A percentile compares a stretch with the other conserved stretches of the same genome.
Evolutionary conservation across 2,113 vertebrate genomes (phyloP).

Genomic region (Naja naja): DNA sequence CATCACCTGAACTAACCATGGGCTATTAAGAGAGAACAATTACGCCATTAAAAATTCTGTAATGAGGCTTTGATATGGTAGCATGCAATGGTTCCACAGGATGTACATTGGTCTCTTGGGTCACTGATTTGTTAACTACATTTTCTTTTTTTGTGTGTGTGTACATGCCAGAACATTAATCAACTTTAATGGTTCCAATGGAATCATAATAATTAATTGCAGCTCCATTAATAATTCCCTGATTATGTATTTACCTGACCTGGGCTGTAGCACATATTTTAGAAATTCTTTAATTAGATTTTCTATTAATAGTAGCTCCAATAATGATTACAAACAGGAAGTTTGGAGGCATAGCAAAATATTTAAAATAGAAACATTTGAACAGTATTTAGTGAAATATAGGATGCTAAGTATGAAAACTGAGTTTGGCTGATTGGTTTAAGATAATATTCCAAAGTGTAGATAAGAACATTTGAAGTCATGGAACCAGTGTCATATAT

Average conservation of each 20-base stretch:
- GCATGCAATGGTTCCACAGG: slow-evolving; percentile 46
- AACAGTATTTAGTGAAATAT: neutral
- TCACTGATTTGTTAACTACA: slow-evolving; percentile 69
- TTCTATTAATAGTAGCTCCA: slow-evolving; percentile 40
- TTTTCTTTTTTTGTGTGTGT: slow-evolving; percentile 46
- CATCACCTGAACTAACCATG: slow-evolving; percentile 46
- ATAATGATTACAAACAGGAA: slow-evolving; percentile 50
- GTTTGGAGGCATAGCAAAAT: slow-evolving; percentile 27
- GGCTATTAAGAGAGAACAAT: slow-evolving; percentile 49
- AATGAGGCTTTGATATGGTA: slow-evolving; percentile 60
- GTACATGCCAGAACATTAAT: slow-evolving; percentile 63
- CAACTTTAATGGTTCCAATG: slow-evolving; percentile 58
- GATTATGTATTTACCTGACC: slow-evolving; percentile 71
- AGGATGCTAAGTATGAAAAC: neutral
- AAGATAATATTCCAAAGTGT: neutral
- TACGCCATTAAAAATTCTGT: slow-evolving; percentile 64
- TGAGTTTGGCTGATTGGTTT: neutral
- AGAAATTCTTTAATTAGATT: slow-evolving; percentile 63
- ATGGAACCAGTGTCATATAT: neutral
- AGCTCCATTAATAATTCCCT: slow-evolving; percentile 65
- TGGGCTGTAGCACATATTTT: slow-evolving; percentile 51
- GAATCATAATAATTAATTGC: slow-evolving; percentile 68
- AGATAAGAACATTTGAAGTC: neutral
- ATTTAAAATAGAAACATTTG: slow-evolving; percentile 6
- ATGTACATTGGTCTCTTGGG: slow-evolving; percentile 55